Evolutionary conservation across 1,140 invertebrate species (phyloP).

Genomic region (Mya arenaria): DNA sequence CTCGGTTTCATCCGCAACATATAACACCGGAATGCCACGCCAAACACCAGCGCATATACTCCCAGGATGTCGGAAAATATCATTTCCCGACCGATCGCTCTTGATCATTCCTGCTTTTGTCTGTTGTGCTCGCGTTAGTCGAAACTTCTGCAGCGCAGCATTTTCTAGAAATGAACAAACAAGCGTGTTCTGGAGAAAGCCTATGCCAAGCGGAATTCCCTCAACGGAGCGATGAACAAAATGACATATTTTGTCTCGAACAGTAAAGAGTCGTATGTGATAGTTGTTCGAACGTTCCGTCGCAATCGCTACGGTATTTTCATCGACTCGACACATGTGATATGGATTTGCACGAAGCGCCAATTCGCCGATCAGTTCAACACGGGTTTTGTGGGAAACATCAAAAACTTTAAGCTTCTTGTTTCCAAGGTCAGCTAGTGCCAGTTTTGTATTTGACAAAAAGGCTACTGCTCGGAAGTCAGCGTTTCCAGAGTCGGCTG

Average conservation of each 20-base stretch:
- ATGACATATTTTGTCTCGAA: constrained; percentile 47
- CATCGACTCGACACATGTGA: constrained; percentile 42
- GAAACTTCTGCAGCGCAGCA: constrained; percentile 12
- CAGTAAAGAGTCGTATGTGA: constrained; percentile 46
- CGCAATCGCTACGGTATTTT: constrained; percentile 28
- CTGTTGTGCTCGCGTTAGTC: constrained; percentile 33
- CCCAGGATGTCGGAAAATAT: constrained; percentile 40
- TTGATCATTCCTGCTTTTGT: constrained; percentile 26
- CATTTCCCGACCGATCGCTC: constrained; percentile 31
- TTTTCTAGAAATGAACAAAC: constrained; percentile 41
- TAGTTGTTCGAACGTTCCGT: constrained; percentile 27
- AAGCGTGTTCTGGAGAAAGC: constrained; percentile 31
- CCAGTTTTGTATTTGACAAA: constrained; percentile 36
- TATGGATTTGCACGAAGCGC: constrained; percentile 18
- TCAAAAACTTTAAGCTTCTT: constrained; percentile 53
- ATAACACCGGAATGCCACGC: constrained; percentile 9
- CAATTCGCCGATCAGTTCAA: constrained; percentile 40
- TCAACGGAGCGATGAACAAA: constrained; percentile 35
- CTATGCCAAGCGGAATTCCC: constrained; percentile 36
- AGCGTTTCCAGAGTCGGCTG: constrained; percentile 15
- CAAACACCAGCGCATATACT: constrained; percentile 15
- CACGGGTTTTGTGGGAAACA: constrained; percentile 42
- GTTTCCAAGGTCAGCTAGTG: constrained; percentile 37
- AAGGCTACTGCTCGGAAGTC: constrained; percentile 38
- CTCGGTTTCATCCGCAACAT: constrained; percentile 41